Percentiles rank a stretch among this genome's conserved stretches.
phyloP scores from a whole-genome alignment of 2,888 invertebrate species.

The Stenichneumon culpator region DNA sequence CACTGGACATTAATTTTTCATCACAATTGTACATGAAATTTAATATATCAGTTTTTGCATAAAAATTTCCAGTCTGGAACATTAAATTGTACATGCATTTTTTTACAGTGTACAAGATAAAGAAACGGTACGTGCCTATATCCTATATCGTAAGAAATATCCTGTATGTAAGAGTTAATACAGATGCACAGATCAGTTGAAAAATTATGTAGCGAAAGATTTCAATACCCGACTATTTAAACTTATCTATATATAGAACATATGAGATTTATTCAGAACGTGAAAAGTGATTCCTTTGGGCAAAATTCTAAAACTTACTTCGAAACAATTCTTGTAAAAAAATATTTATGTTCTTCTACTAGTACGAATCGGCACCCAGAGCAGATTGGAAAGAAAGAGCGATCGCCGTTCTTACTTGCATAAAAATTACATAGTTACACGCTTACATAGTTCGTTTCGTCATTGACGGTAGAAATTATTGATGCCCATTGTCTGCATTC shows the following conservation, averaged over 20 bases:
- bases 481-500: background rate
- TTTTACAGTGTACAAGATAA: no score
- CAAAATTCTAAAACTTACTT: constrained; percentile 45
- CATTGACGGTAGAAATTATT: constrained; percentile 26
- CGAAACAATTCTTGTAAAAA: constrained; percentile 58
- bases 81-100: no score
- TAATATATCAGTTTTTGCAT: no score
- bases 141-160: no score
- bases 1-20: no score
- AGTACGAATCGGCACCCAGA: constrained; percentile 43
- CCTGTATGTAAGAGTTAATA: background rate
- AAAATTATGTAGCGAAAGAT: background rate
- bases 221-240: background rate
- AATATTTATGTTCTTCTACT: constrained; percentile 59
- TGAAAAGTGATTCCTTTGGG: constrained; percentile 28
- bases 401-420: constrained; percentile 21
- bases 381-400: constrained; percentile 8
- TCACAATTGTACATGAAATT: no score
- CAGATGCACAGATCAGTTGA: background rate
- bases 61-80: no score
- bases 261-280: background rate
- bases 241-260: background rate
- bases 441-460: background rate
- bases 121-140: no score
- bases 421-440: constrained; percentile 35